Evolutionary conservation across 2,888 invertebrate species (phyloP), one percentile per base, ranked within the genome.

Genomic region (Cephus sareptanus): DNA sequence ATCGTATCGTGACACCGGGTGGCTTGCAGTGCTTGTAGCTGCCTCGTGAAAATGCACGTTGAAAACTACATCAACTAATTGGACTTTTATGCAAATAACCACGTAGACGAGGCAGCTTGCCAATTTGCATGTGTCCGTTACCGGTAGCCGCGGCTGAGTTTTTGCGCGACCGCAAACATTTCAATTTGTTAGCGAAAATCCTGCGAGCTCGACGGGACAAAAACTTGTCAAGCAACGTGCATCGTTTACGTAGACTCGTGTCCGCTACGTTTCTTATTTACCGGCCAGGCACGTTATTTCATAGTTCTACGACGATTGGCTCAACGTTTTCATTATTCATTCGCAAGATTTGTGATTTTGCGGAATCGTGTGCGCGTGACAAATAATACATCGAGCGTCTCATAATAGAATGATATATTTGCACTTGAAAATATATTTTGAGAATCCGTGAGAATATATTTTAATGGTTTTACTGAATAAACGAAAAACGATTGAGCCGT

Each of bases 1-100:
- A 56, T 56, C 56, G 56, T 56, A 56, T 56, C 23, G 23, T 56
- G 23, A 56, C 56, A 56, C 56, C 56, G 56, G 56, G 56, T 56
- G 56, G 56, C 56, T 23, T 56, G 56, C 23, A 56, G 56, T 56
- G 23, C 56, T 56, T 56, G 23, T 56, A 15, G 56, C 23, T 23
- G 56, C 56, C 56, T 35, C 34, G 35, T 30, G 34, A 37, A 74
- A 74, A 35, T n/a, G 74, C 35, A 69, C 75, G 73, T 75, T 73
- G 81, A 82, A 81, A 83, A 83, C 78, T 80, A 81, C 82, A 80
- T 83, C 78, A 81, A 82, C 83, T 83, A 83, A 83, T 83, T 83
- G 82, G 82, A 80, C 80, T 83, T 82, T 83, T 79, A 83, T 81
- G 83, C 80, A 83, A 83, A 83, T 83, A 81, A 79, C 79, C 70